Conservation (phyloP, 2,797 vertebrate genomes). For the Cheracebus regulus region DNA sequence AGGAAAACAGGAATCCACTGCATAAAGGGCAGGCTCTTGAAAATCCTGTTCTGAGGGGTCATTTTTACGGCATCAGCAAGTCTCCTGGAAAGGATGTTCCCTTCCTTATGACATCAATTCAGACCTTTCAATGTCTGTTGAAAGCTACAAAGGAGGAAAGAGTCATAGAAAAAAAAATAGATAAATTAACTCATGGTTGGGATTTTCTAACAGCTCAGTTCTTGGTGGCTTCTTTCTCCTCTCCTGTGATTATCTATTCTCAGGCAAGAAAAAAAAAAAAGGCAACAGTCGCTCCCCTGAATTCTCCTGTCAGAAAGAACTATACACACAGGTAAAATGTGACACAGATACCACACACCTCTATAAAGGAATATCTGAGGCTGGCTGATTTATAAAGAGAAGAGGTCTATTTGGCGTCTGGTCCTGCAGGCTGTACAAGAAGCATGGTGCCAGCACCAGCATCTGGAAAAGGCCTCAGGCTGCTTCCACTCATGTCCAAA, state of each 20-base stretch:
- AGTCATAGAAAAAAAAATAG: background rate
- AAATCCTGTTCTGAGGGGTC: background rate
- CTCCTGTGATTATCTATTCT: no score
- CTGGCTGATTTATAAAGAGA: background rate
- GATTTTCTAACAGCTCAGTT: background rate
- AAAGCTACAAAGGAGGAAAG: background rate
- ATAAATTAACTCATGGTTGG: background rate
- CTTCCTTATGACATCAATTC: background rate
- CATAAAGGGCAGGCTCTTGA: background rate
- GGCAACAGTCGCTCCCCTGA: background rate
- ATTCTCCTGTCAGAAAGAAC: background rate
- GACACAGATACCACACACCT: fast-evolving
- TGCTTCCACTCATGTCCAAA: background rate
- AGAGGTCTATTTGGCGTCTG: background rate
- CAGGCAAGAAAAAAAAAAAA: background rate
- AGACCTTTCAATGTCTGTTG: background rate
- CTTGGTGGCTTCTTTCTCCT: background rate
- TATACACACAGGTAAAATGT: fast-evolving
- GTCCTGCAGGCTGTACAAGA: background rate
- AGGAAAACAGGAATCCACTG: background rate
- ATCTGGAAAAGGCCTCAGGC: background rate
- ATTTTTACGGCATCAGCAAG: background rate
- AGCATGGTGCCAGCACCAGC: background rate
- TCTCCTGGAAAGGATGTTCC: background rate
- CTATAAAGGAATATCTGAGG: background rate